Evolutionary conservation across 2,888 invertebrate species (phyloP), one percentile per base, ranked within the genome.

Genomic region (Hoplodrina ambigua): DNA sequence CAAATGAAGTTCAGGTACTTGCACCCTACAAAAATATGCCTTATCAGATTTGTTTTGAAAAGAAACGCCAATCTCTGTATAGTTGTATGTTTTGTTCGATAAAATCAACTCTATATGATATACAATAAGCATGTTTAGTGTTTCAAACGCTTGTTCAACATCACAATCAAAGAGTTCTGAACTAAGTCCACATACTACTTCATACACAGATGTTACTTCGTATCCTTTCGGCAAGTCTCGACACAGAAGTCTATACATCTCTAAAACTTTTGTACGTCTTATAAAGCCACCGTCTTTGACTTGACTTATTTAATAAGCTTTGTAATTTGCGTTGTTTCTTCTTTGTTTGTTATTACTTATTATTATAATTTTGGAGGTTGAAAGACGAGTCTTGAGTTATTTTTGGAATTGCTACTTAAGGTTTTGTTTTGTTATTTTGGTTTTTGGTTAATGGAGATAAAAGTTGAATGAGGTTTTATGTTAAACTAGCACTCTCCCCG

Each of bases 281-380:
- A 20, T 37, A 57, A 66, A 75, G 69, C 52, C 19, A 58, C 69
- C 58, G 52, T 49, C 67, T 75, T 65, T 80, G 49, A 69, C 55
- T 61, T 54, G 60, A 58, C 68, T 81, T 78, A 72, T 64, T 68
- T 68, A 72, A 72, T 65, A 63, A 67, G 53, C 66, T 82, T 66
- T 63, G 67, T 75, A 70, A 80, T 65, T 79, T 68, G 56, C 57
- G 54, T 67, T 75, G 53, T 68, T 75, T 63, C 60, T 66, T 49
- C 58, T 57, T 57, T 66, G 50, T 79, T 50, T 75, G 37, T 69
- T 57, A 55, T 64, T 70, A 46, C 46, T 46, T 17, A 71, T 62
- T 50, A 56, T 60, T 65, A 55, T 74, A 64, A 54, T 17, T 30
- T 41, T 52, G 19, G 37, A 56, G n/a, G 60, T 52, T 66, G 46